A percentile compares a stretch with the other conserved stretches of the same genome.
Evolutionary conservation across 2,888 invertebrate species (phyloP).

Genomic region (Melipona beecheii): DNA sequence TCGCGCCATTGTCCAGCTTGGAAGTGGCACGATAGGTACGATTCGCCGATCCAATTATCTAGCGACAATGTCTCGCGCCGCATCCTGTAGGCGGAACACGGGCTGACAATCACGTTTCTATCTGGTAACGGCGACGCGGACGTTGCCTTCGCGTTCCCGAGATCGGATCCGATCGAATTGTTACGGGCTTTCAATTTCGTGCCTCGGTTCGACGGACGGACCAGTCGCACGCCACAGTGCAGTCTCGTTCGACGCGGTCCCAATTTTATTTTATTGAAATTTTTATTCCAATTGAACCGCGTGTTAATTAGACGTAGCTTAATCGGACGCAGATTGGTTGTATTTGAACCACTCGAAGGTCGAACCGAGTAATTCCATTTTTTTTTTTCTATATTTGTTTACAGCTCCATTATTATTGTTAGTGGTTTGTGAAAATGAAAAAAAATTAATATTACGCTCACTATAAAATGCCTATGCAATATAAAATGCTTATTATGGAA

Average conservation of each 20-base stretch:
- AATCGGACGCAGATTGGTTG: background rate
- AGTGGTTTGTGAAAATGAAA: no score
- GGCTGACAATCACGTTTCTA: constrained; percentile 63
- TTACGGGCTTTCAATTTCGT: constrained; percentile 33
- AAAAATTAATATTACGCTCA: no score
- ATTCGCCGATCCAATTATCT: constrained; percentile 62
- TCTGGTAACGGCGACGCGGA: constrained; percentile 44
- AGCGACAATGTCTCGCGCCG: constrained; percentile 60
- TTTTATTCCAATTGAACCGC: background rate
- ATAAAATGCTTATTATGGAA: no score
- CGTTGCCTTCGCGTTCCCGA: constrained; percentile 41
- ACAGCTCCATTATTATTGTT: background rate
- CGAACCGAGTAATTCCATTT: background rate
- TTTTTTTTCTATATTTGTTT: background rate
- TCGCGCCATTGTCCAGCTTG: constrained; percentile 47
- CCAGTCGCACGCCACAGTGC: background rate
- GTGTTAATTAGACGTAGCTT: background rate
- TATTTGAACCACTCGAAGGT: no score
- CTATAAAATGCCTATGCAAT: no score
- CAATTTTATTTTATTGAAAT: constrained; percentile 1
- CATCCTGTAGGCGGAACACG: constrained; percentile 60
- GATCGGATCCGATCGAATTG: constrained; percentile 39
- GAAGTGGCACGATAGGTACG: constrained; percentile 52
- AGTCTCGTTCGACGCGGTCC: no score
- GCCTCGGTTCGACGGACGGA: constrained; percentile 11